These are phyloP conservation scores for Phragmatobia fuliginosa DNA, from an alignment of 2,888 invertebrate species.

Conservation along the genomic window DNA sequence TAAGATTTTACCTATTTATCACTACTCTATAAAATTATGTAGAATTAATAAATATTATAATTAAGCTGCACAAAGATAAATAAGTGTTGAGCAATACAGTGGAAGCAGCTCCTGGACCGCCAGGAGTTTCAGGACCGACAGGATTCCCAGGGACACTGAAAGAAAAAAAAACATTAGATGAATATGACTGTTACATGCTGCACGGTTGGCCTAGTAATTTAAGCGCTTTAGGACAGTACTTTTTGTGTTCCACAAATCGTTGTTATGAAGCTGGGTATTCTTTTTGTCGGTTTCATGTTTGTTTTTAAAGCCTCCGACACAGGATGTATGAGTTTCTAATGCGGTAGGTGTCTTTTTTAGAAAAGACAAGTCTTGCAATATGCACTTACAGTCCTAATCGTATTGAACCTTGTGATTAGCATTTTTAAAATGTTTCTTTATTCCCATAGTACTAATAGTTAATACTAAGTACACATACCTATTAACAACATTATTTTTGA, in stretches of 20 bases:
- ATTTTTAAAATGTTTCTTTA: background rate
- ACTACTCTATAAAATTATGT: background rate
- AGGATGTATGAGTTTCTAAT: too few species aligned
- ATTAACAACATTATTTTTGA: constrained; percentile 27
- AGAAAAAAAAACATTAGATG: background rate
- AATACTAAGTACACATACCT: constrained; percentile 20
- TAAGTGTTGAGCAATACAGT: constrained; percentile 7
- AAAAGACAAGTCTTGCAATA: background rate
- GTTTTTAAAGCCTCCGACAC: too few species aligned
- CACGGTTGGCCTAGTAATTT: too few species aligned
- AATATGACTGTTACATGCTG: too few species aligned
- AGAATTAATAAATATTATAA: constrained; percentile 8
- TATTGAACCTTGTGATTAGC: background rate
- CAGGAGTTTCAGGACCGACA: too few species aligned
- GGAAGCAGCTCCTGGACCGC: constrained; percentile 2
- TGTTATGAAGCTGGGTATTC: too few species aligned
- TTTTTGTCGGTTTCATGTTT: too few species aligned
- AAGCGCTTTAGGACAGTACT: too few species aligned
- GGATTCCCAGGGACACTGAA: background rate
- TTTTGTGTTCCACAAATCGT: too few species aligned
- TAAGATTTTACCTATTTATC: background rate
- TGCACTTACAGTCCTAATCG: background rate
- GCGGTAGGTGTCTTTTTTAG: too few species aligned
- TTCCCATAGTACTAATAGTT: background rate
- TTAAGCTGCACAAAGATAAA: constrained; percentile 10